These are phyloP conservation scores for Naso thynnoides DNA, from an alignment of 2,797 vertebrate genomes.

Conservation along the genomic window DNA sequence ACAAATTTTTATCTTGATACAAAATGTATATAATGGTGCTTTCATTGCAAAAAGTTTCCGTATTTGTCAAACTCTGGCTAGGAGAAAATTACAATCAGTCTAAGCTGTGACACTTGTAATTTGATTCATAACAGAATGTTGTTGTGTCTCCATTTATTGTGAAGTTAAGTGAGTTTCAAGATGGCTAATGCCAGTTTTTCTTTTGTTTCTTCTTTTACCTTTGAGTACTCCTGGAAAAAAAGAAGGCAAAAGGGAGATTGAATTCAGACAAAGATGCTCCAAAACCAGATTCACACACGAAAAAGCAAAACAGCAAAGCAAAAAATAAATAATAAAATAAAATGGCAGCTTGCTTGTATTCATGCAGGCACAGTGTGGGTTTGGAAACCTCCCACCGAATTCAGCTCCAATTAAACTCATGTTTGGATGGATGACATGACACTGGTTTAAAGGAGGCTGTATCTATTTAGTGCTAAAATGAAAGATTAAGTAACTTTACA, in stretches of 20 bases:
- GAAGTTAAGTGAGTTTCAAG: conserved; percentile 16
- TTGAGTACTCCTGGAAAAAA: conserved; percentile 26
- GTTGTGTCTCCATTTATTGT: conserved; percentile 10
- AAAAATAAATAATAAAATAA: too few species aligned
- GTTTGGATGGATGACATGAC: conserved; percentile 5
- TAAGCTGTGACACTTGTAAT: conserved; percentile 13
- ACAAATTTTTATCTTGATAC: background rate
- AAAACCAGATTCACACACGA: conserved; percentile 34
- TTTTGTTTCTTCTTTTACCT: conserved; percentile 25
- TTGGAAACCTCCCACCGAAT: conserved; percentile 33
- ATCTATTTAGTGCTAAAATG: background rate
- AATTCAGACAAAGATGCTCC: conserved; percentile 6
- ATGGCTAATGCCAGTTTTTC: conserved; percentile 9
- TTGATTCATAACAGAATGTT: conserved; percentile 15
- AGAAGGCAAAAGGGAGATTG: conserved; percentile 8
- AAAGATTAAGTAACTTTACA: conserved; percentile 4
- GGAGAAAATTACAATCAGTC: conserved; percentile 9
- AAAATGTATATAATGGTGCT: background rate
- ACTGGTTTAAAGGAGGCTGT: background rate
- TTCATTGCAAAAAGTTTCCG: background rate
- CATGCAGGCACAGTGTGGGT: conserved; percentile 10
- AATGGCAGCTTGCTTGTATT: conserved; percentile 17
- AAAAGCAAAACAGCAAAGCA: background rate
- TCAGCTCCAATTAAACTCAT: conserved; percentile 14
- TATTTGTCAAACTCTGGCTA: background rate